Percentiles rank a stretch among this genome's conserved stretches.
Conservation (phyloP, 2,888 invertebrate genomes). For the Nebria salina region DNA sequence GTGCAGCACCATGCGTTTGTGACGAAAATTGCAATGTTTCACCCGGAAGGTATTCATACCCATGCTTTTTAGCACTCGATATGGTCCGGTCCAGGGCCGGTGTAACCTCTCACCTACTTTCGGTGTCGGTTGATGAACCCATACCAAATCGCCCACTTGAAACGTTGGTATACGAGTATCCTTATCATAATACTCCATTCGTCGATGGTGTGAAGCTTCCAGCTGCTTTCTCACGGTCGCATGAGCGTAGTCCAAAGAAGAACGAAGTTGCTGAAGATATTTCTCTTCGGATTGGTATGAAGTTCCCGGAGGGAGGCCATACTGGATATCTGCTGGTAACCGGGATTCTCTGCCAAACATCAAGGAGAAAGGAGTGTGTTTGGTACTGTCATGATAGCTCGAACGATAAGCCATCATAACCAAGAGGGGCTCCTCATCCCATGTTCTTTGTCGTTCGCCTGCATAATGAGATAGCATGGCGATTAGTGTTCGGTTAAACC, state of each 20-base stretch:
- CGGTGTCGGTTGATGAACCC: slow-evolving; percentile 18
- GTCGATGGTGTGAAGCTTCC: neutral
- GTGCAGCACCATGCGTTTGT: too few relatives aligned
- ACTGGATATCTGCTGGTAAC: too few relatives aligned
- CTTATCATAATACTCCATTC: slow-evolving; percentile 14
- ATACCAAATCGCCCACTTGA: slow-evolving; percentile 20
- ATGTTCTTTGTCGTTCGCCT: slow-evolving; percentile 14
- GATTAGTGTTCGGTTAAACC: slow-evolving; percentile 8
- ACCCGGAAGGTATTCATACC: too few relatives aligned
- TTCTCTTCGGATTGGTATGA: too few relatives aligned
- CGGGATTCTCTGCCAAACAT: too few relatives aligned
- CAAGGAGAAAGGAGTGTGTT: too few relatives aligned
- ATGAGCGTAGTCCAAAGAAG: neutral
- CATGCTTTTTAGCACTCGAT: too few relatives aligned
- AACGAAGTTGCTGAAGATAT: too few relatives aligned
- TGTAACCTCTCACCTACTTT: slow-evolving; percentile 3
- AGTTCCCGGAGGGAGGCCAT: too few relatives aligned
- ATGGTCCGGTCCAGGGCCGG: too few relatives aligned
- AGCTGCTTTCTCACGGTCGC: slow-evolving; percentile 9
- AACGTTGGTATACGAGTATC: neutral
- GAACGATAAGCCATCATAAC: slow-evolving; percentile 21
- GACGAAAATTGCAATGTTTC: too few relatives aligned
- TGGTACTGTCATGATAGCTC: too few relatives aligned
- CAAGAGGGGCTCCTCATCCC: slow-evolving; percentile 2
- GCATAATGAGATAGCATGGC: slow-evolving; percentile 5